A percentile compares a stretch with the other conserved stretches of the same genome.
These are phyloP conservation scores for Lepidocolaptes lacrymiger DNA, from an alignment of 2,797 vertebrate species.

Conservation along the genomic window DNA sequence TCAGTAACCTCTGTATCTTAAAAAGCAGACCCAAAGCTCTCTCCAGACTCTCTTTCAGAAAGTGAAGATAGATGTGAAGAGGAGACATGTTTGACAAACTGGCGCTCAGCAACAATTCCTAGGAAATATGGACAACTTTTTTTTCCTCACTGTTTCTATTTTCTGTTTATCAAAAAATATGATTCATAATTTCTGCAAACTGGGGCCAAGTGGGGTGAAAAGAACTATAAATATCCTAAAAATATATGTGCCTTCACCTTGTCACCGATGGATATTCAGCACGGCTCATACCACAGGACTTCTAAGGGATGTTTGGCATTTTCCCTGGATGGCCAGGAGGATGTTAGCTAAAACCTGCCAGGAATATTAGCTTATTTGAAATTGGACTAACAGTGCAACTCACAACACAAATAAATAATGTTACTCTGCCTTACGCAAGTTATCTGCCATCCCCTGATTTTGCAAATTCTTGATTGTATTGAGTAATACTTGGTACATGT, in stretches of 20 bases:
- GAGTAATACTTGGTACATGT: neutral
- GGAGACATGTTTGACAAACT: conserved; percentile 58
- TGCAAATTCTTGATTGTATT: neutral
- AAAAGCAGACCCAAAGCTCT: conserved; percentile 48
- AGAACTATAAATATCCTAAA: conserved; percentile 62
- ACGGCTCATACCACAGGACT: conserved; percentile 39
- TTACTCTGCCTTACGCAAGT: conserved; percentile 5
- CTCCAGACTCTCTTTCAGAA: conserved; percentile 49
- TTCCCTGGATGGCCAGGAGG: conserved; percentile 54
- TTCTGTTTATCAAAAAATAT: conserved; percentile 71
- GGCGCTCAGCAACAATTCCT: conserved; percentile 45
- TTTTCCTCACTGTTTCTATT: conserved; percentile 25
- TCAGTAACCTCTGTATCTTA: conserved; percentile 29
- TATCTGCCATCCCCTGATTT: conserved; percentile 9
- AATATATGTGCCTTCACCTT: conserved; percentile 34
- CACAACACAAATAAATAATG: conserved; percentile 38
- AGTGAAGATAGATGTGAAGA: neutral
- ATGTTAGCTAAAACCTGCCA: conserved; percentile 40
- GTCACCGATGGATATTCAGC: neutral
- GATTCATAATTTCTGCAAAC: conserved; percentile 75
- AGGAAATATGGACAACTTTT: conserved; percentile 37
- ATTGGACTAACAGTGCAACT: conserved; percentile 36
- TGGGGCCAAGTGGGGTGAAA: conserved; percentile 63
- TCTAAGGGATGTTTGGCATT: conserved; percentile 52
- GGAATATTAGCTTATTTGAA: conserved; percentile 63